A percentile compares a stretch with the other conserved stretches of the same genome.
Conservation (phyloP, 2,113 vertebrate species). For the Symphodus melops region DNA sequence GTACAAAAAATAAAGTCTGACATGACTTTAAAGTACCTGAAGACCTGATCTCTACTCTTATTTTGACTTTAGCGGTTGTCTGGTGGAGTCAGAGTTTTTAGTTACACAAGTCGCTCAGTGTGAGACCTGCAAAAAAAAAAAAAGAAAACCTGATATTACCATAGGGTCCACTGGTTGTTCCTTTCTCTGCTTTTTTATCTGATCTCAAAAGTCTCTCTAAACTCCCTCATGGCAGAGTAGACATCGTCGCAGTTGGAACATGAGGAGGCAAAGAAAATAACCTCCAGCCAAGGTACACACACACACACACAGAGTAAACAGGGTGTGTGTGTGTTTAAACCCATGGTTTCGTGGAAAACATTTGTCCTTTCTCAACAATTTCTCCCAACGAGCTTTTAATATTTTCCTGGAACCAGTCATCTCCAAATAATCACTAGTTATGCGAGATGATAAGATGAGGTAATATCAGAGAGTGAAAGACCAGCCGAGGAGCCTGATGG, state of each 20-base stretch:
- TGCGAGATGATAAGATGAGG: slow-evolving; percentile 17
- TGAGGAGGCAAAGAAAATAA: slow-evolving; percentile 45
- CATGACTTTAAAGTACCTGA: slow-evolving; percentile 14
- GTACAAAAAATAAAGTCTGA: slow-evolving; percentile 4
- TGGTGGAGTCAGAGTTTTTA: slow-evolving; percentile 16
- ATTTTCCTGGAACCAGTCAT: slow-evolving; percentile 28
- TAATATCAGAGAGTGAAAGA: slow-evolving; percentile 37
- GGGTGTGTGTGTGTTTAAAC: neutral
- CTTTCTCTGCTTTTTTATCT: slow-evolving; percentile 24
- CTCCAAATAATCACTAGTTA: slow-evolving; percentile 29
- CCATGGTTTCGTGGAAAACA: slow-evolving; percentile 25
- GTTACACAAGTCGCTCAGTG: slow-evolving; percentile 30
- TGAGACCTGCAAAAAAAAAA: slow-evolving; percentile 30
- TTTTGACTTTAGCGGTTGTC: slow-evolving; percentile 7
- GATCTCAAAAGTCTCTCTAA: slow-evolving; percentile 39
- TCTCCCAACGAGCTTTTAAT: slow-evolving; percentile 24
- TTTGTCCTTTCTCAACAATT: slow-evolving; percentile 37
- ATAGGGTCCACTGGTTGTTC: neutral
- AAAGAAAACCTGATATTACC: slow-evolving; percentile 14
- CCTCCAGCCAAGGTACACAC: slow-evolving; percentile 41
- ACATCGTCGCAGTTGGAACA: slow-evolving; percentile 29
- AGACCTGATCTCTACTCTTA: slow-evolving; percentile 15
- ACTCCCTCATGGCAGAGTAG: slow-evolving; percentile 16
- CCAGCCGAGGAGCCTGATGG: slow-evolving; percentile 21
- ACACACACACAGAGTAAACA: neutral